A percentile compares a stretch with the other conserved stretches of the same genome.
These are phyloP conservation scores for Emydoidea blandingii DNA, from an alignment of 2,797 vertebrate species.

Conservation along the genomic window DNA sequence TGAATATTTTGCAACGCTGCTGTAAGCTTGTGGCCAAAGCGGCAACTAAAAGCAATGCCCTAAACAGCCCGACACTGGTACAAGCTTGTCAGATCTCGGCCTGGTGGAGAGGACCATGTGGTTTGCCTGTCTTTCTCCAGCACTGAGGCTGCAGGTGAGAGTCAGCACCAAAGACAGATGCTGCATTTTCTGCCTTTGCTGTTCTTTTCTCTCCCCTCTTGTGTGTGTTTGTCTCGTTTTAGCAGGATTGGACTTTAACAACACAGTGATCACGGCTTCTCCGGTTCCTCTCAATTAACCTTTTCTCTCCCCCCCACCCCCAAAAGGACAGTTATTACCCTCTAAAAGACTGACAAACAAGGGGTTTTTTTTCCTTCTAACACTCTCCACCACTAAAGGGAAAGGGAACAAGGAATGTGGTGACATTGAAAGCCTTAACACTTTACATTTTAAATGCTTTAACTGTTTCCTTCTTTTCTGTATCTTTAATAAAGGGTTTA, in stretches of 20 bases:
- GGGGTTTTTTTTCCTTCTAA: background rate
- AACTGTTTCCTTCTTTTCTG: background rate
- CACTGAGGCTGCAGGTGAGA: background rate
- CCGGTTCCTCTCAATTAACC: background rate
- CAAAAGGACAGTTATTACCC: background rate
- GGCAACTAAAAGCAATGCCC: background rate
- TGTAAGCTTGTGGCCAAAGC: background rate
- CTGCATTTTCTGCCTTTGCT: background rate
- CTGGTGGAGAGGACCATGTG: background rate
- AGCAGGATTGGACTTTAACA: background rate
- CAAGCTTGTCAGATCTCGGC: background rate
- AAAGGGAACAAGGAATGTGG: background rate
- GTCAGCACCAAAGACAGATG: background rate
- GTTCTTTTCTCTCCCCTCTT: background rate
- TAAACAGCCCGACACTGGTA: background rate
- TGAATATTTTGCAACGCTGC: background rate
- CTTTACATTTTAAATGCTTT: background rate
- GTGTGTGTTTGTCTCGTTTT: background rate
- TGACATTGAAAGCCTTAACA: background rate
- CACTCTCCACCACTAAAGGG: background rate
- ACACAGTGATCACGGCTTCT: background rate
- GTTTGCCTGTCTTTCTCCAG: background rate
- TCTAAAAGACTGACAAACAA: background rate
- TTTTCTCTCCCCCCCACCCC: accelerated
- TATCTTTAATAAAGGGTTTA: background rate